phyloP scores from a whole-genome alignment of 2,113 vertebrate genomes.

The Lepus timidus region DNA sequence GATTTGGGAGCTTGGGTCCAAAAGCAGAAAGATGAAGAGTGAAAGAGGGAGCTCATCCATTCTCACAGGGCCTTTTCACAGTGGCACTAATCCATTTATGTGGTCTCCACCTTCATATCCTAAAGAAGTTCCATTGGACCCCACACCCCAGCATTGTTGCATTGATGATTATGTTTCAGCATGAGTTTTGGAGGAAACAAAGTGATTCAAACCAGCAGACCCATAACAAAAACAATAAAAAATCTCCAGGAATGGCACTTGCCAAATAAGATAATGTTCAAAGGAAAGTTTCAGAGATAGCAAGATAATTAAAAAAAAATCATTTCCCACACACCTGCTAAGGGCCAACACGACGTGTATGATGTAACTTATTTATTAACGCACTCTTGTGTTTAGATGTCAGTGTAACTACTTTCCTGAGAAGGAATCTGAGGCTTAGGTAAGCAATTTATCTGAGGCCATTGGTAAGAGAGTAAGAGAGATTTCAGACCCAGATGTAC shows the following conservation, averaged over 20 bases:
- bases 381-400: background rate
- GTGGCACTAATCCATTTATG: background rate
- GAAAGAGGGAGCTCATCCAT: background rate
- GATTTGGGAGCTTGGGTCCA: no score
- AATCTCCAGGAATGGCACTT: background rate
- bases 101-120: background rate
- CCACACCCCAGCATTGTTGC: background rate
- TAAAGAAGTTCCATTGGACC: background rate
- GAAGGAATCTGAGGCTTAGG: background rate
- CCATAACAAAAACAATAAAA: background rate
- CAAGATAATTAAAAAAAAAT: slow-evolving; percentile 4
- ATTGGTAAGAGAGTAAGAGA: background rate
- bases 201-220: background rate
- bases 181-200: background rate
- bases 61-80: background rate
- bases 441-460: background rate
- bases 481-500: background rate
- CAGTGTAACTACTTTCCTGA: background rate
- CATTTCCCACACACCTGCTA: background rate
- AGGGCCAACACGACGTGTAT: background rate
- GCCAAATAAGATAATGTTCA: background rate
- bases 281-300: background rate
- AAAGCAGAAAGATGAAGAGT: no score
- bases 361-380: background rate
- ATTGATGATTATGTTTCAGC: background rate